Evolutionary conservation across 2,888 invertebrate genomes (phyloP), one percentile per base, ranked within the genome.

Genomic region (Cerastis leucographa): DNA sequence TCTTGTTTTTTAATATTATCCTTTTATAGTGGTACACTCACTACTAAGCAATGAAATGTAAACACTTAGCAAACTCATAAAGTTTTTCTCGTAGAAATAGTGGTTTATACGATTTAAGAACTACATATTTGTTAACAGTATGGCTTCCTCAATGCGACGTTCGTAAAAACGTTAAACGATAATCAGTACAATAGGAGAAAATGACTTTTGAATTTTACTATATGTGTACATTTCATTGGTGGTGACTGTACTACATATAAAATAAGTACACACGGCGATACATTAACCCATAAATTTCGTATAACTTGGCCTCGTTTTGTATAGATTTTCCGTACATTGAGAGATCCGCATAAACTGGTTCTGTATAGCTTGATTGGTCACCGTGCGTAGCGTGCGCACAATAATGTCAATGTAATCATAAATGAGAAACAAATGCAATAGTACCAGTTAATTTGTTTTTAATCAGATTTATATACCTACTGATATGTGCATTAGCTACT

Each of bases 401-500:
- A 35, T 35, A 35, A 35, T 35, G 35, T 35, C 35, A 35, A 35
- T 2, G 3, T 35, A 25, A n/a, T n/a, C 46, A 46, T 25, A 19
- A 19, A 14, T 0, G 17, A n/a, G 7, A 29, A 11, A 17, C 35
- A 40, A 49, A 71, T 9, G 7, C 4, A n/a, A 65, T 44, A 44
- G 17, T 65, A n/a, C 35, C n/a, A 67, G 68, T 46, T 35, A 46
- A 35, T 71, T 40, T 68, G 7, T 68, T 69, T 66, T 44, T 25
- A n/a, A 29, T 68, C 19, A 25, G 11, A 61, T 19, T 56, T 2
- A 25, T n/a, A 51, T 46, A n/a, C n/a, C n/a, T n/a, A n/a, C n/a
- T n/a, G n/a, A n/a, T n/a, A n/a, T n/a, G 9, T 4, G 51, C n/a
- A 51, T 56, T 59, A 59, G 9, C 59, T 59, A 59, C 2, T 54